These are phyloP conservation scores for Pocillopora verrucosa DNA, from an alignment of 64 coral and sea anemone genomes.

Conservation along the genomic window DNA sequence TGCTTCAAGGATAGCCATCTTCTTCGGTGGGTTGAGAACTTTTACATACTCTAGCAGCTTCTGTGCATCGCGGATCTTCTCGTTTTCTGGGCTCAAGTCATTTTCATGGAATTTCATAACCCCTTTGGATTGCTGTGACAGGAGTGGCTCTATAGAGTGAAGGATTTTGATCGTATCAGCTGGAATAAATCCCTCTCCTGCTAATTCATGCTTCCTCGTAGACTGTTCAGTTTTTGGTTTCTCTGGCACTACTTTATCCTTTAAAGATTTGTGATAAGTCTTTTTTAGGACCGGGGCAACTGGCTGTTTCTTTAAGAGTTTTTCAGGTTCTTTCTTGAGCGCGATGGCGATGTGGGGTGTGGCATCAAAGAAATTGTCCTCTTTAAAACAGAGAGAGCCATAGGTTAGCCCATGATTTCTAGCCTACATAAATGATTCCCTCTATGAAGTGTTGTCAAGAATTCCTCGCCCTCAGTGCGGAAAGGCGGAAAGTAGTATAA, in stretches of 20 bases:
- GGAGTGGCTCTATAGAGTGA: slow-evolving; percentile 85
- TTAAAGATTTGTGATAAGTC: neutral
- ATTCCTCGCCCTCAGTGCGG: no score
- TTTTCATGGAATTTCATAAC: slow-evolving; percentile 87
- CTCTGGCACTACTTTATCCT: neutral
- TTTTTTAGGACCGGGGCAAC: neutral
- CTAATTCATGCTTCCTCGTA: slow-evolving; percentile 11
- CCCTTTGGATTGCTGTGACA: slow-evolving; percentile 78
- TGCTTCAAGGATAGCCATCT: neutral
- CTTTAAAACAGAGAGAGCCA: neutral
- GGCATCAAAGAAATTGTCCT: neutral
- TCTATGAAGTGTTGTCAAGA: no score
- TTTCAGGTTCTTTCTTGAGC: neutral
- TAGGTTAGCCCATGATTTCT: neutral
- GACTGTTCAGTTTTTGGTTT: neutral
- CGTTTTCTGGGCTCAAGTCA: slow-evolving; percentile 72
- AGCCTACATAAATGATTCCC: neutral
- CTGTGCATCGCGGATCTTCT: slow-evolving; percentile 87
- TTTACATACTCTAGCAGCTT: slow-evolving; percentile 82
- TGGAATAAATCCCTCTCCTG: slow-evolving; percentile 61
- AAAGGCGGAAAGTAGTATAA: no score
- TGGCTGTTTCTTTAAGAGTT: neutral
- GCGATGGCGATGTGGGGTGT: neutral
- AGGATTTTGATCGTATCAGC: slow-evolving; percentile 64
- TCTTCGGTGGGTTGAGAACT: slow-evolving; percentile 58